Evolutionary conservation across 2,888 invertebrate genomes (phyloP), one percentile per base, ranked within the genome.

Genomic region (Nemapogon koenigi): DNA sequence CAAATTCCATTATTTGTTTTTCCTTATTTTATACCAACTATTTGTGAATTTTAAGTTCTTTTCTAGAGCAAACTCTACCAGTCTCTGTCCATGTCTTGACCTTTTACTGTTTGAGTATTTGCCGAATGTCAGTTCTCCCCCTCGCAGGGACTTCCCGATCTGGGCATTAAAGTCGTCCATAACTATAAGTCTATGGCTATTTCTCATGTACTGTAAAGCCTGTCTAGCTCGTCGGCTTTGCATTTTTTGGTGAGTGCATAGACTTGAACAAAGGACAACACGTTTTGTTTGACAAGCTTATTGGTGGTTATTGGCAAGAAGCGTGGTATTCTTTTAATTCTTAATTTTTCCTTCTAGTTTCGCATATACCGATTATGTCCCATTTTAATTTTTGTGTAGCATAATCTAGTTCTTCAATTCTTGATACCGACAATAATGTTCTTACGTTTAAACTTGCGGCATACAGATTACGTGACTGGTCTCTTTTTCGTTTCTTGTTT

Each of bases 61-160:
- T 32, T 38, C 25, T 25, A 38, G 11, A 32, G 38, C 38, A 32
- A 38, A 38, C 11, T 38, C 38, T 6, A 32, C 17, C 26, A 38
- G 25, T 26, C 16, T 31, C 8, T 32, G 38, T 1, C 38, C 38
- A 11, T 38, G 22, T 32, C 16, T 31, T 15, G 25, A 15, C 11
- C 38, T 38, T 32, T 25, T 31, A n/a, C 32, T 32, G 2, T 15
- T 16, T 11, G 25, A 16, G 36, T 25, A 26, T 3, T 25, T 25
- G 22, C 19, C 25, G 8, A 33, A 14, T n/a, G 25, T 33, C 4
- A 33, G 11, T 2, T 33, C 15, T 33, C n/a, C n/a, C n/a, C n/a
- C n/a, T n/a, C n/a, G n/a, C n/a, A n/a, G n/a, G n/a, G n/a, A n/a
- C n/a, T n/a, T n/a, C n/a, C n/a, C n/a, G n/a, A n/a, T n/a, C n/a